Evolutionary conservation across 2,797 vertebrate genomes (phyloP), one percentile per base, ranked within the genome.

Genomic region (Acipenser ruthenus): DNA sequence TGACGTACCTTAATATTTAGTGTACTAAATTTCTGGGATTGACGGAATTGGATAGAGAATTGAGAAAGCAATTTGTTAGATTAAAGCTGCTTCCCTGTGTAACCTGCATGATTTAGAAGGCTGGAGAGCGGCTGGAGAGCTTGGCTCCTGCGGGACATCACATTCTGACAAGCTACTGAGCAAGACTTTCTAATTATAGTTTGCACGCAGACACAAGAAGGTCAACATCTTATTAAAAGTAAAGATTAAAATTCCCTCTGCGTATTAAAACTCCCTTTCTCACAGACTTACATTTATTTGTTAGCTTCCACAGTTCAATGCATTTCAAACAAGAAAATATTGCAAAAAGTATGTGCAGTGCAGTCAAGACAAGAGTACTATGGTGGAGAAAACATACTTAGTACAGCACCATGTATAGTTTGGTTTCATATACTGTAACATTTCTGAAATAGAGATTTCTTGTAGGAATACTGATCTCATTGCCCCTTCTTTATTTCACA

Each of bases 181-280:
- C 81, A 85, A 83, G 83, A 83, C 79, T 81, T 88, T 88, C 88
- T 91, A 89, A 90, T 91, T 92, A 91, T 88, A 88, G 85, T 76
- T 78, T 37, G 37, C 37, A 37, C 74, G 74, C 79, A 86, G 86
- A 89, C 79, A 79, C 80, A 83, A 86, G 84, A 89, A 91, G 88
- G 88, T 92, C 88, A 91, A 76, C 80, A 83, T 84, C 85, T 85
- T 88, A 91, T 89, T 91, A 89, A 86, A 86, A 89, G 80, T 82
- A 88, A 88, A 87, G 88, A 88, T 86, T 81, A 83, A 88, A 87
- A 81, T 83, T 84, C 78, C 81, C 77, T 80, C 68, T 80, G 79
- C 82, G 83, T 83, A 82, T 82, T 82, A 83, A 79, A 82, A 74
- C 77, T 72, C 74, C 79, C 75, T 78, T 76, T 77, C 79, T 78